These are phyloP conservation scores for Candidula unifasciata DNA, from an alignment of 2,888 invertebrate genomes.

Conservation along the genomic window DNA sequence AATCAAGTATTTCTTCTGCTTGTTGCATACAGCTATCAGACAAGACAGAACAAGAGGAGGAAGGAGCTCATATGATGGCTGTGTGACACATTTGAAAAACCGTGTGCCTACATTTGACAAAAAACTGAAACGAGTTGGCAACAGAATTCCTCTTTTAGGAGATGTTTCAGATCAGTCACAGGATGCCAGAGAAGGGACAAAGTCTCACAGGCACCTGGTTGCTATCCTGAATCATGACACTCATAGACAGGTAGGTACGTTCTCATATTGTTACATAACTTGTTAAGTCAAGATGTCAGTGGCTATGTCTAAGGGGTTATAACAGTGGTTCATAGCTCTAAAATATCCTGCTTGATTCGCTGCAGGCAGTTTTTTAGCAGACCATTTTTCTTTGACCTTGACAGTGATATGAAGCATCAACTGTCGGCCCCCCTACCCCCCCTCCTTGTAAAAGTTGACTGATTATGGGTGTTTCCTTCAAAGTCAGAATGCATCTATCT, in stretches of 20 bases:
- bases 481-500: no score
- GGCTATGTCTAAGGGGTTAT: no score
- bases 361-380: no score
- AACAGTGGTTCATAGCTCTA: no score
- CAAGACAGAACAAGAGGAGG: conserved; percentile 97
- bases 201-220: conserved; percentile 58
- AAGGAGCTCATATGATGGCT: conserved; percentile 88
- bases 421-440: no score
- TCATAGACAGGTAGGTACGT: conserved; percentile 54
- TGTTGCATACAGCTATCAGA: conserved; percentile 84
- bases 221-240: conserved; percentile 65
- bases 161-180: conserved; percentile 32
- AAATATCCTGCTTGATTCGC: no score
- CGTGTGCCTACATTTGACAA: conserved; percentile 55
- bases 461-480: no score
- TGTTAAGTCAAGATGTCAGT: no score
- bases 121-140: conserved; percentile 52
- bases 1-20: no score
- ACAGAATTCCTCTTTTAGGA: conserved; percentile 24
- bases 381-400: no score
- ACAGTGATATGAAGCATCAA: no score
- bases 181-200: conserved; percentile 41
- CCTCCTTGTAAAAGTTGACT: no score
- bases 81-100: conserved; percentile 64
- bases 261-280: background rate